These are phyloP conservation scores for Harpalus rufipes DNA, from an alignment of 2,888 invertebrate genomes.

Conservation along the genomic window DNA sequence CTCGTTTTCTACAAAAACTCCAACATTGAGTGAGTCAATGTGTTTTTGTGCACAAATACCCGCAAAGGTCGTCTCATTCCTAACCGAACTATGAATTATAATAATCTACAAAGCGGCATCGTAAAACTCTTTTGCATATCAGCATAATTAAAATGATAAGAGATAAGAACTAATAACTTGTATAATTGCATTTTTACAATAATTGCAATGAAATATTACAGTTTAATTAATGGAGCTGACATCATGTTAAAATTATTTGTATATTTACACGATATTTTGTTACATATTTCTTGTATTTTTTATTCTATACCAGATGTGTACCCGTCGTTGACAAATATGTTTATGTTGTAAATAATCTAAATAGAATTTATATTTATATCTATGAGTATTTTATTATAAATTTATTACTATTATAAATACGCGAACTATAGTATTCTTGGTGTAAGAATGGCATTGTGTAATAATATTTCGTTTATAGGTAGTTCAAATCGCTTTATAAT, in stretches of 20 bases:
- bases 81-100: not conserved
- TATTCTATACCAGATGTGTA: too few relatives aligned
- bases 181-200: not conserved
- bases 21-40: not conserved
- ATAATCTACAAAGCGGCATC: not conserved
- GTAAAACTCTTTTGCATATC: not conserved
- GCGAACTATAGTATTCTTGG: too few relatives aligned
- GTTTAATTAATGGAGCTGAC: not conserved
- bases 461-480: too few relatives aligned
- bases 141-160: not conserved
- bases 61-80: not conserved
- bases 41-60: not conserved
- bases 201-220: not conserved
- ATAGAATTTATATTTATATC: too few relatives aligned
- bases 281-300: too few relatives aligned
- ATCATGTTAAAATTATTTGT: not conserved
- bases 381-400: too few relatives aligned
- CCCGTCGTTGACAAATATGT: too few relatives aligned
- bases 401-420: too few relatives aligned
- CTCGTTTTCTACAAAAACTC: not conserved
- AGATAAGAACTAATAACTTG: not conserved
- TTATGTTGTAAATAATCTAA: too few relatives aligned
- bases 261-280: not conserved
- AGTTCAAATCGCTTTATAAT: too few relatives aligned
- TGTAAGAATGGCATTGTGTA: too few relatives aligned